These are phyloP conservation scores for Adelognathus sp. DNA, from an alignment of 2,888 invertebrate species.

Conservation along the genomic window DNA sequence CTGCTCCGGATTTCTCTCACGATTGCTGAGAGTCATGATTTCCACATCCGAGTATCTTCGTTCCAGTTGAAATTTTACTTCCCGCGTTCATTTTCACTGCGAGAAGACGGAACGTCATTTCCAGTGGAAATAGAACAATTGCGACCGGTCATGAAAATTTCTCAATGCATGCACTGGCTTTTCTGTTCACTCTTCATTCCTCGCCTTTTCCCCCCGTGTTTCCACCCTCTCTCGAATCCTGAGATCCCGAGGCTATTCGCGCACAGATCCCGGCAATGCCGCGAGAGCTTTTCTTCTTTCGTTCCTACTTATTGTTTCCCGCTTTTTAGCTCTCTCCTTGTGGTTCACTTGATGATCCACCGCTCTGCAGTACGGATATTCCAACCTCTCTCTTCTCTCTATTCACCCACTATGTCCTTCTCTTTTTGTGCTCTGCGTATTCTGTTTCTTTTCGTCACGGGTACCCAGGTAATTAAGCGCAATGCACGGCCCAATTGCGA, in stretches of 20 bases:
- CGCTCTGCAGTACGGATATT: neutral
- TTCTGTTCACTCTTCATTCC: constrained; percentile 10
- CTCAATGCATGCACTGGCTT: constrained; percentile 27
- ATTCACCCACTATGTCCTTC: neutral
- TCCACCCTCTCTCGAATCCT: constrained; percentile 15
- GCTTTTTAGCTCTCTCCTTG: constrained; percentile 11
- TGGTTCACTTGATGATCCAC: neutral
- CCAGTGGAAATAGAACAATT: constrained; percentile 7
- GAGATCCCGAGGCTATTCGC: constrained; percentile 42
- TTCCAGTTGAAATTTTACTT: constrained; percentile 42
- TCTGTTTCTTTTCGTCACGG: constrained; percentile 30
- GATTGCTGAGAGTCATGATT: constrained; percentile 39
- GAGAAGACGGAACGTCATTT: constrained; percentile 2
- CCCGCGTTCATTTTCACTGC: constrained; percentile 21
- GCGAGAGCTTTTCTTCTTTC: constrained; percentile 43
- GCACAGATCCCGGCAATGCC: constrained; percentile 15
- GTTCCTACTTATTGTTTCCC: constrained; percentile 43
- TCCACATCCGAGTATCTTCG: constrained; percentile 28
- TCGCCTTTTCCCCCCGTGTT: constrained; percentile 5
- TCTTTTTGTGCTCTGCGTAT: neutral
- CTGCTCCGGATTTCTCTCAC: constrained; percentile 1
- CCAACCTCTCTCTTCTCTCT: constrained; percentile 12
- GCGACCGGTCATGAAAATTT: constrained; percentile 39
- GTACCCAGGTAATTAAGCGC: constrained; percentile 51
- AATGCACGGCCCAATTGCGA: constrained; percentile 49